phyloP scores from a whole-genome alignment of 2,113 vertebrate species.

The Ochotona princeps region DNA sequence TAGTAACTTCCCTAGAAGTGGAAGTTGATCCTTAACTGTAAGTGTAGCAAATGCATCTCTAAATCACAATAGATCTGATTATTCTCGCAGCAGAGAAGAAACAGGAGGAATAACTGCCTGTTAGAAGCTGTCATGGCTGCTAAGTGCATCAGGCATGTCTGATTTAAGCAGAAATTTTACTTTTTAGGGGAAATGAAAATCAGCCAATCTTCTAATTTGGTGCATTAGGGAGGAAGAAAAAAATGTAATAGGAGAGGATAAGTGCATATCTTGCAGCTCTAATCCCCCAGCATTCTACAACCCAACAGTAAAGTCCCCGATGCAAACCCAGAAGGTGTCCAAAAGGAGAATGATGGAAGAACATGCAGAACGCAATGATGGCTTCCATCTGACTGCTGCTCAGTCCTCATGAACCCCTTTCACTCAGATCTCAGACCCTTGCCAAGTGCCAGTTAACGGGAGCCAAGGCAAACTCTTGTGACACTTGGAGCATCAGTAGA shows the following conservation, averaged over 20 bases:
- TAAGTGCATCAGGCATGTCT: conserved; percentile 39
- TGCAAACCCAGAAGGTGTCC: neutral
- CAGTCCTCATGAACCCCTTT: too few species aligned
- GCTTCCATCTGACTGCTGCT: neutral
- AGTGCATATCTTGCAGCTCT: neutral
- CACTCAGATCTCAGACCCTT: neutral
- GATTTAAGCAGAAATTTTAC: conserved; percentile 67
- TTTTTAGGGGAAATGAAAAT: conserved; percentile 68
- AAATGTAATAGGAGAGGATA: neutral
- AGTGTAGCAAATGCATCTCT: conserved; percentile 76
- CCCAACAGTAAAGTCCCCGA: neutral
- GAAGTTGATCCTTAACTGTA: conserved; percentile 67
- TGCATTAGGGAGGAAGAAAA: conserved; percentile 32
- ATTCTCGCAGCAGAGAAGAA: neutral
- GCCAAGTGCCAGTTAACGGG: neutral
- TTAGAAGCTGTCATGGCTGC: conserved; percentile 59
- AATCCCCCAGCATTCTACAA: conserved; percentile 28
- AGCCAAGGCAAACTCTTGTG: neutral
- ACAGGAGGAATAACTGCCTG: conserved; percentile 54
- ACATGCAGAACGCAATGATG: neutral
- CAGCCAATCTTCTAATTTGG: conserved; percentile 63
- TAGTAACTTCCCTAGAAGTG: conserved; percentile 49
- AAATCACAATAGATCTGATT: conserved; percentile 66
- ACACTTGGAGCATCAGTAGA: neutral
- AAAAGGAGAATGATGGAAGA: neutral